Evolutionary conservation across 2,113 vertebrate genomes (phyloP), one percentile per base, ranked within the genome.

Genomic region (Leptodactylus fuscus): DNA sequence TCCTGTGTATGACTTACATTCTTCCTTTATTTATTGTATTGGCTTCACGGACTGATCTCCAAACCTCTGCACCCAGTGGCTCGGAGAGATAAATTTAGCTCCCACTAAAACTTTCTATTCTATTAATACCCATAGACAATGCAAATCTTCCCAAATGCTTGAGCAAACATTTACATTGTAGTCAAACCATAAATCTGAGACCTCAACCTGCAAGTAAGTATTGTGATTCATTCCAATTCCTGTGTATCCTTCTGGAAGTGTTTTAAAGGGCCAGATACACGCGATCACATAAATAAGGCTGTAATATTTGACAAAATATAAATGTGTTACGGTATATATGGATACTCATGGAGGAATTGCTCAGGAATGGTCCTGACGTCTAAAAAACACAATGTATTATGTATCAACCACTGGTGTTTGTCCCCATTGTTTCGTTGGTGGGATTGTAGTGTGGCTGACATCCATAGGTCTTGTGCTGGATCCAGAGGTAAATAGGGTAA

Each of bases 51-150:
- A 36, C 53, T 41, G 2, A 80, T 80, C 55, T 24, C 24, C 22
- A 62, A 80, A 62, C 70, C 34, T 58, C 51, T 76, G 70, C 74
- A 32, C 70, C 71, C 38, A 27, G 24, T 38, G 16, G 12, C 67
- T 27, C 34, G n/a, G n/a, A 36, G 48, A 22, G n/a, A 83, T 55
- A 83, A 73, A 83, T 83, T 58, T 83, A 60, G 24, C 53, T 20
- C 34, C 2, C 41, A 44, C 29, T 38, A 2, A 29, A 82, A 44
- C 36, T 62, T 44, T 12, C 48, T 2, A 73, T 74, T 36, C 82
- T 83, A 83, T 75, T 60, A 75, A 83, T 83, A 83, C 34, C 53
- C 70, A 44, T 22, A n/a, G 38, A 83, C 82, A 83, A 83, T 83
- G n/a, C 70, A 60, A 83, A 83, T 62, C 32, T 75, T 32, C 46